A percentile compares a stretch with the other conserved stretches of the same genome.
phyloP scores from a whole-genome alignment of 2,797 vertebrate species.

The Myotis planiceps region DNA sequence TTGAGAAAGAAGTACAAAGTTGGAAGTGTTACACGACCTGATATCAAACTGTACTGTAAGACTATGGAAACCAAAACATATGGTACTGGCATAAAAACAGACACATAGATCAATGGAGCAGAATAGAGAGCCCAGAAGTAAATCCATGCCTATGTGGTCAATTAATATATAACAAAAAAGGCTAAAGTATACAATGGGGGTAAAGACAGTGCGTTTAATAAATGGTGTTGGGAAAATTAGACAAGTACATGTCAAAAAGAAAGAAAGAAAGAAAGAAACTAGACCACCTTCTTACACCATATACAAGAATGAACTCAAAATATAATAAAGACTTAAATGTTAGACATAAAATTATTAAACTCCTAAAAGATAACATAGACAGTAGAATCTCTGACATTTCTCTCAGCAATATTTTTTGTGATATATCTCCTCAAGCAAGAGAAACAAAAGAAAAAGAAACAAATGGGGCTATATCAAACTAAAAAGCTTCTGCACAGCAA shows the following conservation, averaged over 20 bases:
- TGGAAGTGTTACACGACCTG: not conserved
- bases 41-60: not conserved
- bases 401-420: not conserved
- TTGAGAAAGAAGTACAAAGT: not conserved
- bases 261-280: not conserved
- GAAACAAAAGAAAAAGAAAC: not conserved
- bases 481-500: not conserved
- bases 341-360: not conserved
- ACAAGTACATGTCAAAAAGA: not conserved
- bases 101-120: not conserved
- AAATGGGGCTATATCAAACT: not conserved
- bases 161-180: not conserved
- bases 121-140: not conserved
- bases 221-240: not conserved
- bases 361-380: not conserved
- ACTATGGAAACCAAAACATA: not conserved
- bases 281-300: not conserved
- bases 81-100: not conserved
- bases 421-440: not conserved
- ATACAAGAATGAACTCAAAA: not conserved
- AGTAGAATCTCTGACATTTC: not conserved
- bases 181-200: not conserved
- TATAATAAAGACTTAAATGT: not conserved
- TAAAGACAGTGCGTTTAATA: not conserved
- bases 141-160: not conserved